A percentile compares a stretch with the other conserved stretches of the same genome.
phyloP scores from a whole-genome alignment of 2,888 invertebrate species.

The Amphiduros pacificus region DNA sequence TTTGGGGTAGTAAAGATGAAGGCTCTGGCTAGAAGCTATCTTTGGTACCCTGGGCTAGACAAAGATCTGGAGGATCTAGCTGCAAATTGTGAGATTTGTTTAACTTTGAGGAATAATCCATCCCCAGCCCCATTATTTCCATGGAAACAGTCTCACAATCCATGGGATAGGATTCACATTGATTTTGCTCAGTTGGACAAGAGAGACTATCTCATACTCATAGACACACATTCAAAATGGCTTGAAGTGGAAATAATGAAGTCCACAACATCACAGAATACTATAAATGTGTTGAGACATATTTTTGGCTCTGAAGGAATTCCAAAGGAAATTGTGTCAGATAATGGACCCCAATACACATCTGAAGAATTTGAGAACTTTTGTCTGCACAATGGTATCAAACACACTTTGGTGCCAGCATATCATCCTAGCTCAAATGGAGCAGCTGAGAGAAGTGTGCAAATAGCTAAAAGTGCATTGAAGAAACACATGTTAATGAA shows the following conservation, averaged over 20 bases:
- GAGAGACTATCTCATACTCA: background rate
- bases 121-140: background rate
- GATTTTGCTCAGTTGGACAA: background rate
- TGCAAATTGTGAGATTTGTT: background rate
- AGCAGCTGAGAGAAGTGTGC: conserved; percentile 3
- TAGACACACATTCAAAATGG: background rate
- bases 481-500: too few relatives aligned
- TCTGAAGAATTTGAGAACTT: background rate
- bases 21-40: background rate
- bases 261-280: background rate
- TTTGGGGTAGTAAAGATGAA: background rate
- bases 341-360: background rate
- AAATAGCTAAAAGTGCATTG: background rate
- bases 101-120: background rate
- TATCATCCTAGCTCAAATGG: conserved; percentile 7
- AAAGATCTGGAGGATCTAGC: background rate
- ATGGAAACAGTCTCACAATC: background rate
- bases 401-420: conserved; percentile 6
- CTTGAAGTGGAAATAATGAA: background rate
- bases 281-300: background rate
- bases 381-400: conserved; percentile 15
- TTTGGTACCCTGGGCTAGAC: background rate
- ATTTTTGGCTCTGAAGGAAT: too few relatives aligned
- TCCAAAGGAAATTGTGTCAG: background rate
- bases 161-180: background rate